phyloP scores from a whole-genome alignment of 2,888 invertebrate genomes.

The Drosophila greeni region DNA sequence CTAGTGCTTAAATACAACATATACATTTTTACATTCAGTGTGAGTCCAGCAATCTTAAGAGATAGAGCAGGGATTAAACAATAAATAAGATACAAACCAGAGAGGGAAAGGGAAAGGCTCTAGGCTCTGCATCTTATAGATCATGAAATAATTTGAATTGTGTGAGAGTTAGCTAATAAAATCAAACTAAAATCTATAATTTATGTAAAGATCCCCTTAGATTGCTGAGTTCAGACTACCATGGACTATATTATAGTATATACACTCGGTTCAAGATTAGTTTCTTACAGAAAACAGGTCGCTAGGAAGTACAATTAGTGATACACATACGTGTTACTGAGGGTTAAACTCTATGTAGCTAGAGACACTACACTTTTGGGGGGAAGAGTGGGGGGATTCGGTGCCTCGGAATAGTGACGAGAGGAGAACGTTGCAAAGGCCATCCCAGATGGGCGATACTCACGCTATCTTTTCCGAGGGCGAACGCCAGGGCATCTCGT shows the following conservation, averaged over 20 bases:
- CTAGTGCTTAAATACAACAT: conserved; percentile 40
- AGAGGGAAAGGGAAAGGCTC: neutral
- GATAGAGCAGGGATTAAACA: neutral
- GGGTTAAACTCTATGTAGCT: conserved; percentile 24
- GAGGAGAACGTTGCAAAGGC: neutral
- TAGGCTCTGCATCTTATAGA: neutral
- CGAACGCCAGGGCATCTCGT: conserved; percentile 93
- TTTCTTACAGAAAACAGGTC: conserved; percentile 9
- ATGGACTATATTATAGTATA: no score
- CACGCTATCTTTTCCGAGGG: conserved; percentile 95
- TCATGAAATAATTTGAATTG: no score
- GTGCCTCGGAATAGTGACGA: conserved; percentile 35
- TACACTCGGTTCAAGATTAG: conserved; percentile 24
- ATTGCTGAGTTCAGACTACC: conserved; percentile 6
- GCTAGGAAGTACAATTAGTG: conserved; percentile 40
- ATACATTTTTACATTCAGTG: conserved; percentile 35
- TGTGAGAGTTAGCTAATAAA: neutral
- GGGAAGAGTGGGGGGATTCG: conserved; percentile 11
- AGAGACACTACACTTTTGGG: conserved; percentile 35
- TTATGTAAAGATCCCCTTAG: neutral
- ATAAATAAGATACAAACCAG: neutral
- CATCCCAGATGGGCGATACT: conserved; percentile 77
- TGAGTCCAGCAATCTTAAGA: conserved; percentile 10
- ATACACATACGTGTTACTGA: conserved; percentile 23
- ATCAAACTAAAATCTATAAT: neutral